Base-by-base conservation (phyloP, 1,140 invertebrate species). In the Drosophila neocordata region DNA sequence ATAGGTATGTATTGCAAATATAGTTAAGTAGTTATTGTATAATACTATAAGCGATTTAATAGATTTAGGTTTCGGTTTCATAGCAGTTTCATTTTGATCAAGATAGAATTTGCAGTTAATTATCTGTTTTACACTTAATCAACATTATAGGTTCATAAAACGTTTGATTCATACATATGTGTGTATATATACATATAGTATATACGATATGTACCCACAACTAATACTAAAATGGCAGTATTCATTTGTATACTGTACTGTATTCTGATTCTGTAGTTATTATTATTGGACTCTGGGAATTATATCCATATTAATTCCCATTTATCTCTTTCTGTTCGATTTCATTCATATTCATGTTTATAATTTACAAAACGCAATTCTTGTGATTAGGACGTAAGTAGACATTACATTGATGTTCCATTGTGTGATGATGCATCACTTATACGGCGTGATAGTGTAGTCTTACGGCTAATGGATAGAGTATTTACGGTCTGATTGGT, bases 361-460 rank as follows among this genome's bases (percentile, higher is more conserved):
- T 68, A 87, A 74, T 87, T 61, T 78, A 81, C 69, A 80, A 64
- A 63, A 82, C 60, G 55, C 65, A 48, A 73, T 69, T 73, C 57
- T 22, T 53, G 52, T 20, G 15, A 48, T 48, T 48, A 12, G 24
- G n/a, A n/a, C 35, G 44, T 44, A 38, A 64, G 58, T 44, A 67
- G 22, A 48, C 15, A 62, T 90, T 90, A 90, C 68, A 90, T 90
- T 4, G 89, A 72, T 52, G 87, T 84, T 5, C 90, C 88, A 27
- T 90, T 88, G 66, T 93, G 92, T n/a, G 90, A 93, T 60, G 93
- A 93, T 35, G 94, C 94, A 76, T 95, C 94, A 38, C 94, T 94
- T 4, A 94, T 93, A 15, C 94, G 94, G 4, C 94, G 93, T 18
- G 92, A 93, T 31, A 93, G 91, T 1, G 94, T 93, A 2, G 93